Base-by-base conservation (phyloP, 2,797 vertebrate genomes). In the Scarus forsteni region DNA sequence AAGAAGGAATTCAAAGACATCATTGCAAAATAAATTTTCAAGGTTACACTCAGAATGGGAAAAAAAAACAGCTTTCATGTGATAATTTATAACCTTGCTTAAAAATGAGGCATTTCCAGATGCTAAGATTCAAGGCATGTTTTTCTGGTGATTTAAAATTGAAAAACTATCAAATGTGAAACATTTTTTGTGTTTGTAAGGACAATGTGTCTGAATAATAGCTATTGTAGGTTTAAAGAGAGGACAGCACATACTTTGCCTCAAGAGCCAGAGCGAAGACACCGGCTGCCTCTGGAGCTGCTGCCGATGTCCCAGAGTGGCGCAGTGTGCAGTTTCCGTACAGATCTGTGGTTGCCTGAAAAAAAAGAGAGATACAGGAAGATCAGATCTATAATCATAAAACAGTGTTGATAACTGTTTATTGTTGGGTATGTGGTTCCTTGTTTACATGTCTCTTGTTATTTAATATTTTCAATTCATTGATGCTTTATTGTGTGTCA, bases 281-380 rank as follows among this genome's bases (percentile, higher is more conserved):
- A 3, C 98, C 98, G 0, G 98, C 98, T 35, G 98, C 98, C 86
- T 99, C 98, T 0, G 98, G 98, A 81, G 98, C 98, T 38, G 98
- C 98, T 27, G 98, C 98, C 34, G 98, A 99, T 1, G 98, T 99
- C 81, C 98, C 98, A 0, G 98, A 99, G 79, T 99, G 98, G 78
- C 98, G 96, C 84, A 99, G 92, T 0, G 98, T 99, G 81, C 98
- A 99, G 94, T 99, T 99, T 63, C 98, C 98, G 7, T 99, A 99
- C 84, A 99, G 84, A 90, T 99, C 98, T 43, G 98, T 99, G n/a
- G 98, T 99, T 50, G 98, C 98, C 98, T 99, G 88, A 66, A 93
- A 93, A 4, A 93, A 4, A 80, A 86, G 39, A 86, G 84, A 68
- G 80, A 34, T 13, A 70, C 19, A 65, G 16, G 7, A 36, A 16